Evolutionary conservation across 2,797 vertebrate genomes (phyloP), one percentile per base, ranked within the genome.

Genomic region (Bovichtus diacanthus): DNA sequence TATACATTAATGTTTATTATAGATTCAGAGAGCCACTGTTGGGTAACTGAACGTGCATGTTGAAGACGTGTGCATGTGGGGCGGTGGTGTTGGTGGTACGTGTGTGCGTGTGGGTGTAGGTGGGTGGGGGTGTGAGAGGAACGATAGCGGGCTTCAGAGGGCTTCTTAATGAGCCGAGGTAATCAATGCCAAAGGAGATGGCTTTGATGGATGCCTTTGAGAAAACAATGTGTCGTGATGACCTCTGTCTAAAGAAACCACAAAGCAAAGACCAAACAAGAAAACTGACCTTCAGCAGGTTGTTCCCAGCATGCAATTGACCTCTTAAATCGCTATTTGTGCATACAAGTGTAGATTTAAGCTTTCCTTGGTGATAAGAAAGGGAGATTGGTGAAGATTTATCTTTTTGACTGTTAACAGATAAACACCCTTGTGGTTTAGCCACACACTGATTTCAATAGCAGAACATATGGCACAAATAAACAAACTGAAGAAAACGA

Each of bases 191-290:
- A 91, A 88, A 88, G 85, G 92, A 95, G 91, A 93, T 93, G 93
- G 87, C 93, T 95, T 93, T 95, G 93, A 95, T 95, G 90, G 94
- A 95, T 94, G 94, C 88, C 93, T 95, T 90, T 91, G 93, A 94
- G 92, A 92, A 92, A 93, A 93, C 94, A 93, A 90, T 87, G 87
- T 90, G 91, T 90, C 78, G 83, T 90, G 90, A 92, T 59, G 90
- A 92, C 91, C 92, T 89, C 90, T 87, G 87, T 84, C 87, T 85
- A 73, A 87, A 81, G 80, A 84, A 87, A 78, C 71, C 83, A 88
- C 89, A 87, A 84, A 90, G 86, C 81, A 92, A 83, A 85, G 81
- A 87, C 65, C 78, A 90, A 89, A 84, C 74, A 84, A 71, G 80
- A 87, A 85, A 81, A 80, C 47, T 91, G 92, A 94, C 93, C 90